Evolutionary conservation across 2,797 vertebrate species (phyloP), one percentile per base, ranked within the genome.

Genomic region (Aphelocoma californica): DNA sequence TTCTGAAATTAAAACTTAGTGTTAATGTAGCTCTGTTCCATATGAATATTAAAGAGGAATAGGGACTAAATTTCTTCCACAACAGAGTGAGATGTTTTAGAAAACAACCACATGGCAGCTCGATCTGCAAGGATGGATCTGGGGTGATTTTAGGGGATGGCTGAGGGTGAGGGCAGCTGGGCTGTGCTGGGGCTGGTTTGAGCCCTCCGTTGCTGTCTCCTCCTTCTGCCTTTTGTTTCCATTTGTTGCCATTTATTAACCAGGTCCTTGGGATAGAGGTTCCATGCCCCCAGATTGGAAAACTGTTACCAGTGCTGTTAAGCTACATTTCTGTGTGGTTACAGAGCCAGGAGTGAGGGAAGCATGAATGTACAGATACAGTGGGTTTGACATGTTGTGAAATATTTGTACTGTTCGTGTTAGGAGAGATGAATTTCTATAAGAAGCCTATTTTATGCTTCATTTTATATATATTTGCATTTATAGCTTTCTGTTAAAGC

Each of bases 1-100:
- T 96, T 84, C 93, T 92, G 92, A 67, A 96, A 94, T 92, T 88
- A 95, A 94, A 94, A 96, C 57, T 89, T 93, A 34, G 77, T 64
- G 77, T 72, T 92, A 88, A 93, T 58, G 82, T 44, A 74, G 75
- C 80, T 86, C 58, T 1, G 2, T 32, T 47, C 42, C 50, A n/a
- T 42, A 67, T 90, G 87, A 94, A 71, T 90, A 80, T 83, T 90
- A 92, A 96, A 88, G 72, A 96, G 91, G 62, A 92, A 56, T 25
- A 29, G 78, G 29, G 64, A 78, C 58, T 82, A 5, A 23, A 82
- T 96, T 91, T 95, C 80, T 74, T 81, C 42, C 54, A 26, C 31
- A 34, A 60, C 64, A 51, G 90, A 94, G 60, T 11, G 47, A 93
- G 84, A 16, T 81, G 84, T 92, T 90, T 95, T 50, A 88, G 83